Evolutionary conservation across 2,797 vertebrate genomes (phyloP).

Genomic region (Mormyrops attenuatus): DNA sequence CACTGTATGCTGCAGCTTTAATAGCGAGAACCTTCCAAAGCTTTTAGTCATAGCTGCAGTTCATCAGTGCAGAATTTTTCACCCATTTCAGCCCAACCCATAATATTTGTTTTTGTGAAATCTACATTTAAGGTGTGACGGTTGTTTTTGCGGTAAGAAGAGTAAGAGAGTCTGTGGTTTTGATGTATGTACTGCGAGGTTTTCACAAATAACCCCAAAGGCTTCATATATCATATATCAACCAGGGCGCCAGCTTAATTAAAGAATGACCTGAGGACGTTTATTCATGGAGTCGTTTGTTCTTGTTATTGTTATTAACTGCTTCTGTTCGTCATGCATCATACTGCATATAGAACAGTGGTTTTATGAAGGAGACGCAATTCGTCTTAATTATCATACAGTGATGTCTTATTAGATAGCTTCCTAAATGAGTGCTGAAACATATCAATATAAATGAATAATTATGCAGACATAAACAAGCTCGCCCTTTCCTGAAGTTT

Average conservation of each 20-base stretch:
- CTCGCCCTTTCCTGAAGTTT: neutral
- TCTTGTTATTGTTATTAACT: neutral
- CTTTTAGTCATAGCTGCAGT: neutral
- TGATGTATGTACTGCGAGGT: neutral
- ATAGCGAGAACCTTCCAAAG: neutral
- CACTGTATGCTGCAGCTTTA: neutral
- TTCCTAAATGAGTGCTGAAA: conserved; percentile 6
- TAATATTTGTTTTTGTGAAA: neutral
- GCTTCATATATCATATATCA: neutral
- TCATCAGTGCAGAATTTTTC: neutral
- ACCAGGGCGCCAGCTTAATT: neutral
- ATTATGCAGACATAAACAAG: neutral
- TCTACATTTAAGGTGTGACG: neutral
- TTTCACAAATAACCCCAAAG: neutral
- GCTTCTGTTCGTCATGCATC: neutral
- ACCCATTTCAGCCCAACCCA: neutral
- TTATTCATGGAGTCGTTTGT: neutral
- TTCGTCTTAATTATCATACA: neutral
- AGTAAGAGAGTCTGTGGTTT: neutral
- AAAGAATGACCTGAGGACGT: neutral
- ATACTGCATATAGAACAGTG: neutral
- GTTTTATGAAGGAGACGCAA: neutral
- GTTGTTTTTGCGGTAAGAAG: neutral
- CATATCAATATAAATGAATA: conserved; percentile 3
- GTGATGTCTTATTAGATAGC: neutral